Conservation (phyloP, 2,888 invertebrate genomes). For the Smittia aterrima region DNA sequence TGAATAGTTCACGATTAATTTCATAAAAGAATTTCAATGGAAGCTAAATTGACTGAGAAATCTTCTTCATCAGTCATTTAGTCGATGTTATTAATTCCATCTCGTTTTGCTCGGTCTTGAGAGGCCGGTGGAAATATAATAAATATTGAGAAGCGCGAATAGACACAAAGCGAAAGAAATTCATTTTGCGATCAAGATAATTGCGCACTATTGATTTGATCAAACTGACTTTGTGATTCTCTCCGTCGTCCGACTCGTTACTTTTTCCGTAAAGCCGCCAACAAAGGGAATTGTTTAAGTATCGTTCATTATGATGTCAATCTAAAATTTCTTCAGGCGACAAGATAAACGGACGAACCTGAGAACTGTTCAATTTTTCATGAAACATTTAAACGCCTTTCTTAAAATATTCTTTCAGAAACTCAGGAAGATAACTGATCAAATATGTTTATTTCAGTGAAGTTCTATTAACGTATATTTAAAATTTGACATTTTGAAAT, state of each 20-base stretch:
- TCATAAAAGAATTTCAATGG: background rate
- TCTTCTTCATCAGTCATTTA: constrained; percentile 20
- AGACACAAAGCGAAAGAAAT: background rate
- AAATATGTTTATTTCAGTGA: too few species aligned
- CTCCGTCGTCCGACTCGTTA: background rate
- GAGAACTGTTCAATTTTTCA: too few species aligned
- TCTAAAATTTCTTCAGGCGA: background rate
- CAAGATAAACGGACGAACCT: too few species aligned
- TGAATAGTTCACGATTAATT: constrained; percentile 7
- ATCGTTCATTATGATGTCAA: constrained; percentile 7
- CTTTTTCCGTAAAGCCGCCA: background rate
- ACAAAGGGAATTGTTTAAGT: constrained; percentile 10
- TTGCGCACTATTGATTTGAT: constrained; percentile 2
- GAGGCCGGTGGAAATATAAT: background rate
- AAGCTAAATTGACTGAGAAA: constrained; percentile 29
- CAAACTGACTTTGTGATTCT: background rate
- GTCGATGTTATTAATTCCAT: constrained; percentile 20
- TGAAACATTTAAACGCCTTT: too few species aligned
- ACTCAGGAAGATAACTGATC: too few species aligned
- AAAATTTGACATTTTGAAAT: too few species aligned
- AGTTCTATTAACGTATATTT: too few species aligned
- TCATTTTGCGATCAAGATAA: constrained; percentile 2
- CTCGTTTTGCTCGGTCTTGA: background rate
- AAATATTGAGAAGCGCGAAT: background rate
- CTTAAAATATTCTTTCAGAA: too few species aligned